These are phyloP conservation scores for Campoplex nolae DNA, from an alignment of 2,888 invertebrate species.

Conservation along the genomic window DNA sequence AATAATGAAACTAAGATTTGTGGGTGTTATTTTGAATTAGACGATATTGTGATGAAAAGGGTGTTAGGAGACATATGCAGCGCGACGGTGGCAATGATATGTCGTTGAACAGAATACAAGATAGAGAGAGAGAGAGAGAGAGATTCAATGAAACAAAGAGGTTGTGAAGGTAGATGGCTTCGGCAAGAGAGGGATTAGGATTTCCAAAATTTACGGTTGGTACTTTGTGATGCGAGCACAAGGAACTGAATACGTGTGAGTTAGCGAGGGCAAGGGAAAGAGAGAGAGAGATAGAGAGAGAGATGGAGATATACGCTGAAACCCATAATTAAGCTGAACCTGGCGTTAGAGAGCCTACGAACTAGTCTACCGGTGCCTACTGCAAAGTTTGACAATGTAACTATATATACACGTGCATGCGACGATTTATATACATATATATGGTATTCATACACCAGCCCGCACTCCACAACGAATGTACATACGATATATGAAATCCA, in stretches of 20 bases:
- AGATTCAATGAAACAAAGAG: conserved; percentile 3
- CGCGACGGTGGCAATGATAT: conserved; percentile 51
- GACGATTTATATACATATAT: conserved; percentile 39
- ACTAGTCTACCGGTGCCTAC: conserved; percentile 75
- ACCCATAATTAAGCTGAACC: conserved; percentile 79
- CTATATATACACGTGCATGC: conserved; percentile 53
- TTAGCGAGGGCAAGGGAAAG: conserved; percentile 1
- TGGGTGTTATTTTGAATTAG: conserved; percentile 38
- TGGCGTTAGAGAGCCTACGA: conserved; percentile 65
- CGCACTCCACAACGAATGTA: conserved; percentile 34
- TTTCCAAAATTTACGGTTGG: conserved; percentile 55
- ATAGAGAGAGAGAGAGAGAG: conserved; percentile 7
- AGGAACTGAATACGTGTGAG: conserved; percentile 10
- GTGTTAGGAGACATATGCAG: conserved; percentile 28
- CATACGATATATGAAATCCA: conserved; percentile 43
- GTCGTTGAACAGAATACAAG: conserved; percentile 52
- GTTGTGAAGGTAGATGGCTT: background rate
- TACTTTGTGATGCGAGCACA: conserved; percentile 51
- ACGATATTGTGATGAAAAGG: conserved; percentile 42
- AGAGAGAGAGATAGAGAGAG: conserved; percentile 8
- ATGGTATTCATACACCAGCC: conserved; percentile 21
- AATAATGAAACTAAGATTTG: conserved; percentile 56
- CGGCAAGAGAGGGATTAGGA: conserved; percentile 19
- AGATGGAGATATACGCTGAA: conserved; percentile 73
- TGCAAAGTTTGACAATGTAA: conserved; percentile 76